Percentiles rank a stretch among this genome's conserved stretches.
Conservation (phyloP, 1,140 invertebrate genomes). For the Saxidomus purpurata region DNA sequence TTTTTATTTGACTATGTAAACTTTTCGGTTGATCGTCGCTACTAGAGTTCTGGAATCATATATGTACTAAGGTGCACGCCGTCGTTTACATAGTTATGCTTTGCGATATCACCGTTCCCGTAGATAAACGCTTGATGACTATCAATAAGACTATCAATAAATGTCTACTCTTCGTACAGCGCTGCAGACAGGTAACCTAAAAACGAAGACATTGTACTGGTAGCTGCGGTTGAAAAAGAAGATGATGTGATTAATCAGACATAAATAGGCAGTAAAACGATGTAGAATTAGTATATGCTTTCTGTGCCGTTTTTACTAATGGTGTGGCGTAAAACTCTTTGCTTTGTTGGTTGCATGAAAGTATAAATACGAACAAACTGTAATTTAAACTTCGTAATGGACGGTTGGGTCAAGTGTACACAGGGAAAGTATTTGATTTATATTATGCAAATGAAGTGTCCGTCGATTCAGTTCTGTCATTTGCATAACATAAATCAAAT, state of each 20-base stretch:
- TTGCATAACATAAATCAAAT: not conserved
- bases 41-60: too few species aligned
- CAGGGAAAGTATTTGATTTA: too few species aligned
- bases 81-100: too few species aligned
- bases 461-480: not conserved
- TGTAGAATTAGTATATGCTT: not conserved
- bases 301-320: not conserved
- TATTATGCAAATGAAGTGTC: too few species aligned
- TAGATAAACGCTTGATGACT: too few species aligned
- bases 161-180: slow-evolving; percentile 42
- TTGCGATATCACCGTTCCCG: too few species aligned
- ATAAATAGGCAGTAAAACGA: not conserved
- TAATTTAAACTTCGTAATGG: slow-evolving; percentile 4
- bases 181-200: slow-evolving; percentile 39
- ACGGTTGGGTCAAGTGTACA: slow-evolving; percentile 29
- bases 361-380: not conserved
- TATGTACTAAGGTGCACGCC: too few species aligned
- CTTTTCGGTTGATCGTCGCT: too few species aligned
- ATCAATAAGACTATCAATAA: too few species aligned
- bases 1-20: too few species aligned
- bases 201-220: slow-evolving; percentile 50
- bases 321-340: slow-evolving; percentile 23
- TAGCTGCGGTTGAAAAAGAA: slow-evolving; percentile 36
- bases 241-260: slow-evolving; percentile 32
- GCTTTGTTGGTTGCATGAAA: slow-evolving; percentile 34